Base-by-base conservation (phyloP, 2,888 invertebrate species). In the Psylliodes chrysocephalus region DNA sequence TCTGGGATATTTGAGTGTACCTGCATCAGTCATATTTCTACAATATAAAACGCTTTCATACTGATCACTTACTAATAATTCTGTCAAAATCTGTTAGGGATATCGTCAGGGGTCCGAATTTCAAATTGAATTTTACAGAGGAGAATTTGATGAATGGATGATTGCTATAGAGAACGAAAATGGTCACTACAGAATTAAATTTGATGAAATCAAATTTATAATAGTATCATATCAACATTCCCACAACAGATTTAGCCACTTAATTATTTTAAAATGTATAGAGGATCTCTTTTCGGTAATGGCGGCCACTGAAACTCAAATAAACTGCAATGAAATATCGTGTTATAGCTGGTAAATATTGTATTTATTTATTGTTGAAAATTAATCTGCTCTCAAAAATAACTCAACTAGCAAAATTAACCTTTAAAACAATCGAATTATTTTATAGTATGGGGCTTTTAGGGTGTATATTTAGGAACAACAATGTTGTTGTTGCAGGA, bases 51-150 rank as follows among this genome's bases (percentile, higher is more conserved):
- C 6, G 14, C 14, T 1, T 1, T 12, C 14, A 12, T 35, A 35
- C 6, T 35, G 35, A 14, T 14, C 14, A 14, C 14, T 35, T 12
- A 35, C 12, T 14, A 8, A 12, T 35, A 35, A 1, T 14, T 14
- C n/a, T 35, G 35, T 35, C 35, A 35, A 35, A 35, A 35, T 35
- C 35, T 35, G 35, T 14, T 35, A 35, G 6, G 6, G 35, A 35
- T 14, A 15, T 28, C 49, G 15, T 30, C 49, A 28, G 28, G 49
- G 28, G 25, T 49, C 17, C 49, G 28, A 28, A 8, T 49, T 28
- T 49, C 49, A 49, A 49, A 49, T 28, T 49, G 49, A 15, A 28
- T 3, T 49, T 49, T 30, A 49, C 15, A 49, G 15, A 25, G 49
- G 15, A 49, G 49, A 49, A 49, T 49, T 42, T 49, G 49, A 49